Evolutionary conservation across 2,888 invertebrate genomes (phyloP).

Genomic region (Strigamia maritima): DNA sequence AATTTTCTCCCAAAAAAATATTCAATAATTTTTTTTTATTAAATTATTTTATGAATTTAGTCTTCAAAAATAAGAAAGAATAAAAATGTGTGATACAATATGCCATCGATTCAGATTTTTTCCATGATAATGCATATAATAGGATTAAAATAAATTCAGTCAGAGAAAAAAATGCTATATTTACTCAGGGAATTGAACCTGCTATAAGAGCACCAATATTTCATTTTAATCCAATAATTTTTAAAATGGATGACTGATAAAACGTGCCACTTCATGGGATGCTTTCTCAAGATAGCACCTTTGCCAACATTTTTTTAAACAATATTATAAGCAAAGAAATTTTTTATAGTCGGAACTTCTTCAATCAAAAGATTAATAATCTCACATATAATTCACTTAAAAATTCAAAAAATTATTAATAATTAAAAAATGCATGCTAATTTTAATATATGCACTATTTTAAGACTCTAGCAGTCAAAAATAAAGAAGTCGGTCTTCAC

Average conservation of each 20-base stretch:
- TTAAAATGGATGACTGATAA: constrained; percentile 28
- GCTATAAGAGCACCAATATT: constrained; percentile 30
- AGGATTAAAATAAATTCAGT: constrained; percentile 20
- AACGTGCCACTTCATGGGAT: constrained; percentile 32
- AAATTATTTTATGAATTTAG: neutral
- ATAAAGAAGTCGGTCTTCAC: neutral
- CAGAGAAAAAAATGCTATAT: constrained; percentile 6
- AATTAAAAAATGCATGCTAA: neutral
- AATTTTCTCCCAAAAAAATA: neutral
- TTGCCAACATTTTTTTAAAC: constrained; percentile 13
- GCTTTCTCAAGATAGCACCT: constrained; percentile 28
- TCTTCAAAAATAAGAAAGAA: neutral
- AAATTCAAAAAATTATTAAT: neutral
- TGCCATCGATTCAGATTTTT: constrained; percentile 25
- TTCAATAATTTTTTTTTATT: neutral
- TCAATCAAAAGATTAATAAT: neutral
- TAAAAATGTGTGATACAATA: neutral
- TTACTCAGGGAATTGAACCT: constrained; percentile 30
- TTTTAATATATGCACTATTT: neutral
- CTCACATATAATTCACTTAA: neutral
- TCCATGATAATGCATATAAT: constrained; percentile 30
- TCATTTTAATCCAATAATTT: constrained; percentile 34
- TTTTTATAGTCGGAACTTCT: neutral
- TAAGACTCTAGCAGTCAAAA: neutral
- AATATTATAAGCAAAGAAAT: neutral